phyloP scores from a whole-genome alignment of 1,140 invertebrate species.

The Homarus americanus region DNA sequence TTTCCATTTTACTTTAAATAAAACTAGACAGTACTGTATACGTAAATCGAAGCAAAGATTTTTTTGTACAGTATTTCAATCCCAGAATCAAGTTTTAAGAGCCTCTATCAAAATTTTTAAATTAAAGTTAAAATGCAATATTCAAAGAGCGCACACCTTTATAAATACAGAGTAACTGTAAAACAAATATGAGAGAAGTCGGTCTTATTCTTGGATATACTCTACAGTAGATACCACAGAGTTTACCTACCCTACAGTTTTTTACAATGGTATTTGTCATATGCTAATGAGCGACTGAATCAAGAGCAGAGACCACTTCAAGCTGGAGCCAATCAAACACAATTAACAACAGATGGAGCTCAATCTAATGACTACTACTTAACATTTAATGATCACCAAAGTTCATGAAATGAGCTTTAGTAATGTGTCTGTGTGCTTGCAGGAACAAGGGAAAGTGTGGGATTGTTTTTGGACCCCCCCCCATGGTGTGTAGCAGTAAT shows the following conservation, averaged over 20 bases:
- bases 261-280: slow-evolving; percentile 57
- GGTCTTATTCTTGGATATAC: slow-evolving; percentile 51
- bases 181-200: slow-evolving; percentile 64
- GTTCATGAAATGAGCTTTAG: slow-evolving; percentile 67
- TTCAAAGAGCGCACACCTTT: slow-evolving; percentile 68
- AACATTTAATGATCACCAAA: slow-evolving; percentile 67
- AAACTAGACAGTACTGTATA: too few species aligned
- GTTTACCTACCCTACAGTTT: too few species aligned
- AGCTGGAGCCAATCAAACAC: slow-evolving; percentile 71
- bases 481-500: slow-evolving; percentile 70
- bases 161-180: slow-evolving; percentile 62
- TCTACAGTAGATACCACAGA: too few species aligned
- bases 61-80: too few species aligned
- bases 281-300: slow-evolving; percentile 64
- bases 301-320: slow-evolving; percentile 69
- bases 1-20: slow-evolving; percentile 48
- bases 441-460: slow-evolving; percentile 58
- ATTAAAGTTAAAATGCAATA: slow-evolving; percentile 59
- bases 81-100: slow-evolving; percentile 65
- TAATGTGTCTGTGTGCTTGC: slow-evolving; percentile 68
- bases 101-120: slow-evolving; percentile 60
- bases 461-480: slow-evolving; percentile 62
- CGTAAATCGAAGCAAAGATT: too few species aligned
- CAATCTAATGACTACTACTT: slow-evolving; percentile 62
- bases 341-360: slow-evolving; percentile 66